These are phyloP conservation scores for Eudemis profundana DNA, from an alignment of 2,888 invertebrate genomes.

Conservation along the genomic window DNA sequence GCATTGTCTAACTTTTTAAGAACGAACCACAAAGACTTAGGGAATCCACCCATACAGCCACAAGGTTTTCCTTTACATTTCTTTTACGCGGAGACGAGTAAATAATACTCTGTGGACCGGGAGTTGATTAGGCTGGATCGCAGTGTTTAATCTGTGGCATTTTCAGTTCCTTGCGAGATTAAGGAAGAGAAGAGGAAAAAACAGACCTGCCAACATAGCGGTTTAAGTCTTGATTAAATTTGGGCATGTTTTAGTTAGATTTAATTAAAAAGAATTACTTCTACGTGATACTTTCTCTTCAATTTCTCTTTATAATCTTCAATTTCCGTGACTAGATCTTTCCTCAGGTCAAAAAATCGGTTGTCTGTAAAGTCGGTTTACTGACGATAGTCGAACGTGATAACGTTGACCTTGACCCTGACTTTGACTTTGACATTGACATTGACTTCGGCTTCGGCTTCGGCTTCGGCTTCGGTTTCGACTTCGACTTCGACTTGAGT, in stretches of 20 bases:
- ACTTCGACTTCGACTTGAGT: no score
- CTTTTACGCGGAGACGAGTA: constrained; percentile 18
- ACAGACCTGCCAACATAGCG: constrained; percentile 21
- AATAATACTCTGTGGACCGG: constrained; percentile 16
- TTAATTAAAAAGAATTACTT: background rate
- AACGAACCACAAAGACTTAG: constrained; percentile 29
- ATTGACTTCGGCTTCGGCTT: no score
- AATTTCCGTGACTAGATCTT: no score
- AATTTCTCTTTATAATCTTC: no score
- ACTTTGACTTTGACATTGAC: no score
- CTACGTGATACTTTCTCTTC: background rate
- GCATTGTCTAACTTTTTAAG: constrained; percentile 29
- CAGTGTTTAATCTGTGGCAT: constrained; percentile 29
- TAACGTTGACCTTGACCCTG: no score
- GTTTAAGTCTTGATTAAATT: constrained; percentile 15
- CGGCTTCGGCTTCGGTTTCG: no score
- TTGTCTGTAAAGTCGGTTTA: no score
- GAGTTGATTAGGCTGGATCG: constrained; percentile 32
- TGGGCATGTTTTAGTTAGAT: background rate
- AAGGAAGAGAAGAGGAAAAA: no score
- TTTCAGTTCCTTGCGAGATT: constrained; percentile 15
- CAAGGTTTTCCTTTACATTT: constrained; percentile 27
- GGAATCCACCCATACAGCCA: constrained; percentile 34
- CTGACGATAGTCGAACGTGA: no score
- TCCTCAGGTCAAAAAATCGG: no score